phyloP scores from a whole-genome alignment of 2,113 vertebrate genomes.

The Paratilapia polleni region DNA sequence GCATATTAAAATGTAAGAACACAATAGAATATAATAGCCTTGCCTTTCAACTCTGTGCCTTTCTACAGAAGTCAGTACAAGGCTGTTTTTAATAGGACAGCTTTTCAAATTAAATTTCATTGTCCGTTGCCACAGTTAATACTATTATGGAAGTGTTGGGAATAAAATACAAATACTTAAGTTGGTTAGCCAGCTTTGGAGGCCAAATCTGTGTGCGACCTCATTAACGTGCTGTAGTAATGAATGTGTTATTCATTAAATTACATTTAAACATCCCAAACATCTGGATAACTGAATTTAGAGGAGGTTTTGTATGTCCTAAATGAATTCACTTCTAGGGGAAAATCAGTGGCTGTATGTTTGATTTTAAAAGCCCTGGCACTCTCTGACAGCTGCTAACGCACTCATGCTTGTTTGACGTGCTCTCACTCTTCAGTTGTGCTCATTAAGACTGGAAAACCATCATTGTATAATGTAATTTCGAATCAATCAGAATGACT shows the following conservation, averaged over 20 bases:
- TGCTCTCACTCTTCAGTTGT: not conserved
- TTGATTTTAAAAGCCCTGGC: not conserved
- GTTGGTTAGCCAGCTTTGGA: not conserved
- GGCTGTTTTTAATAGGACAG: not conserved
- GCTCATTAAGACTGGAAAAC: not conserved
- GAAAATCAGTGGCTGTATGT: not conserved
- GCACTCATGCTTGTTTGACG: not conserved
- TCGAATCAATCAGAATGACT: not conserved
- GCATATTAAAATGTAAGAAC: not conserved
- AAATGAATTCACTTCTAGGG: not conserved
- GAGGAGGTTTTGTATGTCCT: not conserved
- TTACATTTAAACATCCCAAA: not conserved
- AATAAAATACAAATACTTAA: not conserved
- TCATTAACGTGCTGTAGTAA: not conserved
- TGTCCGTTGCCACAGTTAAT: not conserved
- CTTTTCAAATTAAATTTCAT: not conserved
- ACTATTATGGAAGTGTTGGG: not conserved
- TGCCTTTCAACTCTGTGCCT: not conserved
- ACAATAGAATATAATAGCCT: not conserved
- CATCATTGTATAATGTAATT: not conserved
- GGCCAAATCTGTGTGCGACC: not conserved
- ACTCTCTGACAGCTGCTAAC: constrained; percentile 1
- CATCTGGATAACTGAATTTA: not conserved
- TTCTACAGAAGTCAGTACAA: not conserved
- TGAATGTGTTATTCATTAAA: not conserved